These are phyloP conservation scores for Falco punctatus DNA, from an alignment of 2,113 vertebrate genomes.

Conservation along the genomic window DNA sequence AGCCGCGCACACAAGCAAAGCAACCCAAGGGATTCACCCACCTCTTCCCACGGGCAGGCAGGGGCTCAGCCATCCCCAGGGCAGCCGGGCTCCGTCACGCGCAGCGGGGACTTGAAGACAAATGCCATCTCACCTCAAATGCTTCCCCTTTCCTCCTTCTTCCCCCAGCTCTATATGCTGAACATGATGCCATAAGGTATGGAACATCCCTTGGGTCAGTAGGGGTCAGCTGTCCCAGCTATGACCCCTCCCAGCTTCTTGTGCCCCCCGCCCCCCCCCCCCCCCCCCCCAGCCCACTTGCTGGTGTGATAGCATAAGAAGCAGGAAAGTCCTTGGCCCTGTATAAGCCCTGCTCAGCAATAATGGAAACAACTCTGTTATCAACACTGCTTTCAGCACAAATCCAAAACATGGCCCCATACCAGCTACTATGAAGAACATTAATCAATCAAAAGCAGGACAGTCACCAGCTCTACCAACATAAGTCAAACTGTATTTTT, in stretches of 20 bases:
- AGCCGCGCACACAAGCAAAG: background rate
- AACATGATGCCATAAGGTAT: background rate
- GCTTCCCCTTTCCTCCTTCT: background rate
- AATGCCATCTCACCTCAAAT: background rate
- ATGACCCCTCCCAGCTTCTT: background rate
- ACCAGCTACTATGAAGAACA: background rate
- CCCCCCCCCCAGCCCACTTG: too few relatives aligned
- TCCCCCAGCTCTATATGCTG: background rate
- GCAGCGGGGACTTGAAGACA: fast-evolving
- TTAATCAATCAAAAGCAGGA: background rate
- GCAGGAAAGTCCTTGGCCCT: background rate
- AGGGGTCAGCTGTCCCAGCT: background rate
- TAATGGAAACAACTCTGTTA: background rate
- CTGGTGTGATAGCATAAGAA: background rate
- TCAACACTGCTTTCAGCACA: background rate
- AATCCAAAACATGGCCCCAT: background rate
- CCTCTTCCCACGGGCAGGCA: background rate
- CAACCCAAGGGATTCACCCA: background rate
- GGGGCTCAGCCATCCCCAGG: background rate
- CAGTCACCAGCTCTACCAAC: background rate
- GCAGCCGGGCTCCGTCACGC: background rate
- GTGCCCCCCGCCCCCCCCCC: background rate
- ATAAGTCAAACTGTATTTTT: background rate
- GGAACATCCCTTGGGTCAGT: background rate
- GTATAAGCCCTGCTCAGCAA: background rate